Evolutionary conservation across 1,140 invertebrate species (phyloP), one percentile per base, ranked within the genome.

Genomic region (Lamellibrachia luymesi): DNA sequence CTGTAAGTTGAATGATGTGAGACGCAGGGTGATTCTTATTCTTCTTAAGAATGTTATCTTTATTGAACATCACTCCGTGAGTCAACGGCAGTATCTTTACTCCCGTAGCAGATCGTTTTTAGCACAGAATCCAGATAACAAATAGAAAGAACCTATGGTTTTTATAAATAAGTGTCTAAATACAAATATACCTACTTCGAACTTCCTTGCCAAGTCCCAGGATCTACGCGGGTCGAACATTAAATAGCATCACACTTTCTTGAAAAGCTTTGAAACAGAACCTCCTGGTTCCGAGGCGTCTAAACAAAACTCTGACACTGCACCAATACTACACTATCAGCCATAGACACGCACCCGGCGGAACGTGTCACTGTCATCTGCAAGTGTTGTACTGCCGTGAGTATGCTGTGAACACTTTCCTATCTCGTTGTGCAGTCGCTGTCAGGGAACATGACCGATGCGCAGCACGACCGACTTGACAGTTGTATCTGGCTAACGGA

Each of bases 401-500:
- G 64, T 80, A 80, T 80, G 17, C 64, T 4, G 38, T 38, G 2
- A 80, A 4, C 64, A 80, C 64, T 10, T 80, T 56, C 6, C 64
- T 17, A 22, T 80, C 25, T 2, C 17, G 5, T 80, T 56, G 7
- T 80, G 64, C 25, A 80, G 64, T 80, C 64, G 64, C 64, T 80
- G 8, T 17, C 64, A 22, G 2, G 4, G 64, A 80, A 80, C 64
- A 80, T 80, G 8, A 80, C 6, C 8, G 64, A 80, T 0, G 5
- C 64, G 8, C 64, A 4, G 4, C 8, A 95, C 91, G 91, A 91
- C 91, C 49, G 2, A 25, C 6, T 91, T 2, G 92, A 64, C 38
- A 80, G 64, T 1, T 93, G 92, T 80, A 93, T 93, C 2, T 93
- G 92, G 92, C 89, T 64, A 52, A 93, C 92, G 50, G 92, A 93